Percentiles rank a stretch among this genome's conserved stretches.
Conservation (phyloP, 2,113 vertebrate species). For the Lamprotornis superbus region DNA sequence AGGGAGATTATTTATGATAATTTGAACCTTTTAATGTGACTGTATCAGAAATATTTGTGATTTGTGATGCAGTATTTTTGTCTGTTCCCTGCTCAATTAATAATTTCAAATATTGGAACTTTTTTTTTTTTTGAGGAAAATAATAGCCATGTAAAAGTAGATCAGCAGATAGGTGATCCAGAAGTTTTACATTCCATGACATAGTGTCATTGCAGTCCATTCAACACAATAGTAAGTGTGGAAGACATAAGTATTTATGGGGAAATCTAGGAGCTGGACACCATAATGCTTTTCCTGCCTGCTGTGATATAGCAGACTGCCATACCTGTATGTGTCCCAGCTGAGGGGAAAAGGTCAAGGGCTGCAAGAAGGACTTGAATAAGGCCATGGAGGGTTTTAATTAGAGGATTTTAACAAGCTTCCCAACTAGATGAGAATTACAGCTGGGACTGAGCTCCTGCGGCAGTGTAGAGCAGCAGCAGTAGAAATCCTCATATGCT, state of each 20-base stretch:
- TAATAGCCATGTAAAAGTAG: neutral
- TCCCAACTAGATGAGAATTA: constrained; percentile 11
- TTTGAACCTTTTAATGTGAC: neutral
- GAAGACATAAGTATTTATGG: neutral
- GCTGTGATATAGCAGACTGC: neutral
- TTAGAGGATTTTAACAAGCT: constrained; percentile 35
- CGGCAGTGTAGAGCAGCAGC: neutral
- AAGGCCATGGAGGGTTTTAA: constrained; percentile 8
- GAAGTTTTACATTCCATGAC: neutral
- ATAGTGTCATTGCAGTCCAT: neutral
- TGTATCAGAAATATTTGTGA: neutral
- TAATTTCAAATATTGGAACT: neutral
- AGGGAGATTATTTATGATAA: neutral
- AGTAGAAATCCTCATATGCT: neutral
- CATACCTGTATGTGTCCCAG: neutral
- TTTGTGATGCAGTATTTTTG: neutral
- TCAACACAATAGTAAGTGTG: neutral
- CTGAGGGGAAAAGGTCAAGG: neutral
- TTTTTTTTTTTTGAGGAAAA: neutral
- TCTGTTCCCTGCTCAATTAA: neutral
- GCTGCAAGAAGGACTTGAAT: neutral
- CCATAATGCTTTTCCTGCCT: neutral
- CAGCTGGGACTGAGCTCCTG: constrained; percentile 10
- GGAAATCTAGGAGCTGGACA: neutral
- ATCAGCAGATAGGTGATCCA: neutral